Percentiles rank a stretch among this genome's conserved stretches.
These are phyloP conservation scores for Monomorium pharaonis DNA, from an alignment of 1,140 invertebrate genomes.

Conservation along the genomic window DNA sequence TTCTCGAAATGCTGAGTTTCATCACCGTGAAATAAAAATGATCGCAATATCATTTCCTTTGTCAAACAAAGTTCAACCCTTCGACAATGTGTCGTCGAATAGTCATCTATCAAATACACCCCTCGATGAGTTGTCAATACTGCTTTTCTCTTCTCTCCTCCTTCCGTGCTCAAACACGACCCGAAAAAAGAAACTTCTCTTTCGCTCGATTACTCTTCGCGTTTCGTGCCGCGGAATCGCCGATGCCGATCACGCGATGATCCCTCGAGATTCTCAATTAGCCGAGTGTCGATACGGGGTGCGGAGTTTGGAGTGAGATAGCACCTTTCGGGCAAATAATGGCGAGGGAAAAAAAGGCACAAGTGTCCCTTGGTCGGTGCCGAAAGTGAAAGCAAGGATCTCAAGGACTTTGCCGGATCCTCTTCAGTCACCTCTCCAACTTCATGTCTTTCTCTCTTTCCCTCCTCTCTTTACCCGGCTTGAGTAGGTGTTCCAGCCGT, in stretches of 20 bases:
- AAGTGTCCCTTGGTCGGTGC: slow-evolving; percentile 13
- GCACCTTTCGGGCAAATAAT: background rate
- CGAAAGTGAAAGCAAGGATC: slow-evolving; percentile 65
- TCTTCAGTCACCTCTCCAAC: slow-evolving; percentile 15
- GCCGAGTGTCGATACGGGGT: background rate
- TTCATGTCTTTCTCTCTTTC: slow-evolving; percentile 2
- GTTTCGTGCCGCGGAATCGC: background rate
- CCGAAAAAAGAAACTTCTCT: slow-evolving; percentile 1
- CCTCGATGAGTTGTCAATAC: background rate
- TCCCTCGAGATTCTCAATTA: slow-evolving; percentile 2
- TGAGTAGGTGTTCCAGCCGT: slow-evolving; percentile 35
- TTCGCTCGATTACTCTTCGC: background rate
- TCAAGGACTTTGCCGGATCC: slow-evolving; percentile 34
- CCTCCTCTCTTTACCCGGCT: slow-evolving; percentile 18
- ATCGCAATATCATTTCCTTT: background rate
- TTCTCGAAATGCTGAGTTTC: background rate
- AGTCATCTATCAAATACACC: slow-evolving; percentile 24
- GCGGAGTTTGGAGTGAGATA: background rate
- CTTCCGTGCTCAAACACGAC: background rate
- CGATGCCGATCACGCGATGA: background rate
- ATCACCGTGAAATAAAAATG: background rate
- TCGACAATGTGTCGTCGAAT: background rate
- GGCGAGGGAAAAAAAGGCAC: slow-evolving; percentile 12
- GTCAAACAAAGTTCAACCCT: background rate
- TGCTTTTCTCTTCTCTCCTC: background rate